A percentile compares a stretch with the other conserved stretches of the same genome.
These are phyloP conservation scores for Tenthredo scrophulariae DNA, from an alignment of 2,888 invertebrate genomes.

Conservation along the genomic window DNA sequence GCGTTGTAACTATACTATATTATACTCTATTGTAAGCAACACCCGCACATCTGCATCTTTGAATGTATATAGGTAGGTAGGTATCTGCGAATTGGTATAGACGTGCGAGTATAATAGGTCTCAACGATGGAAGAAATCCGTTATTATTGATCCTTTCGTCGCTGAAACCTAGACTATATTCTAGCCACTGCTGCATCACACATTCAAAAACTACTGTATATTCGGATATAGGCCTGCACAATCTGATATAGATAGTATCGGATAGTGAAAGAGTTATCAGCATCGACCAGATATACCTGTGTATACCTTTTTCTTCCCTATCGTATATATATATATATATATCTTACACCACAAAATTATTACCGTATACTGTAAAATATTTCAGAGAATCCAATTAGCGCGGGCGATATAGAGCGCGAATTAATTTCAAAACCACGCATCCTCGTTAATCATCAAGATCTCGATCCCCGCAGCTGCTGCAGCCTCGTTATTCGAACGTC, in stretches of 20 bases:
- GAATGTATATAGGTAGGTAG: background rate
- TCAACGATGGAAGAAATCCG: constrained; percentile 7
- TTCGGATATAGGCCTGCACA: background rate
- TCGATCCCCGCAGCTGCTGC: background rate
- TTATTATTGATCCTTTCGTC: constrained; percentile 21
- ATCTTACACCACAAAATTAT: background rate
- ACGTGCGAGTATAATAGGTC: background rate
- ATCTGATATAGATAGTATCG: background rate
- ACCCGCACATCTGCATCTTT: background rate
- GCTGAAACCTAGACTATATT: background rate
- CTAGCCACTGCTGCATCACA: background rate
- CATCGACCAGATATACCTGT: background rate
- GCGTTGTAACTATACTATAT: background rate
- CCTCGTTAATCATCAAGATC: background rate
- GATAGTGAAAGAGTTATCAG: constrained; percentile 12
- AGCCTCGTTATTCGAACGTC: background rate
- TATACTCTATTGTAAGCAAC: background rate
- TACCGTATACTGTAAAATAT: background rate
- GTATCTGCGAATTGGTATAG: background rate
- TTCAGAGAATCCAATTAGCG: background rate
- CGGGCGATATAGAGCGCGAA: background rate
- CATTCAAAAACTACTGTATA: background rate
- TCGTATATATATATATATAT: no score
- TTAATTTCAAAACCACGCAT: background rate
- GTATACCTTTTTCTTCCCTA: background rate